Conservation (phyloP, 2,888 invertebrate species). For the Mythimna albipuncta region DNA sequence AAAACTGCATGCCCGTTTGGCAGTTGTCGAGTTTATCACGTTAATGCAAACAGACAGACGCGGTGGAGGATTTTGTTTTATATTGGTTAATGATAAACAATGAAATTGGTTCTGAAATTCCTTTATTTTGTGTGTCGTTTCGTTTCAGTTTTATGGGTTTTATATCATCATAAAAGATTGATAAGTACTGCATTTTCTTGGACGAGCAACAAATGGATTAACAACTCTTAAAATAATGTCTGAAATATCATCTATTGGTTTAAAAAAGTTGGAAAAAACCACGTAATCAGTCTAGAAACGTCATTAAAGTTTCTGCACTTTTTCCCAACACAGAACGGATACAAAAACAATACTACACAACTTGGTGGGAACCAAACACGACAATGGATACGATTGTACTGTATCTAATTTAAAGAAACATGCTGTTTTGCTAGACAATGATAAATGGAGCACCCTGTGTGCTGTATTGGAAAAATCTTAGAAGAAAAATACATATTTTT, state of each 20-base stretch:
- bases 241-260: background rate
- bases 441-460: slow-evolving; percentile 47
- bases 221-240: background rate
- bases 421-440: slow-evolving; percentile 45
- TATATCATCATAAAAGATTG: no score
- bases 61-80: no score
- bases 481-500: background rate
- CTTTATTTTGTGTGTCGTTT: no score
- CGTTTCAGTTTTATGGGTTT: no score
- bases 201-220: background rate
- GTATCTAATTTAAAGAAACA: slow-evolving; percentile 42
- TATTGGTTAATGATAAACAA: no score
- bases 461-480: slow-evolving; percentile 18
- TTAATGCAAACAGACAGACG: no score
- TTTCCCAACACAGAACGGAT: background rate
- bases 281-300: slow-evolving; percentile 17
- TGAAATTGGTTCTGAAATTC: background rate
- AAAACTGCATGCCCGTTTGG: no score
- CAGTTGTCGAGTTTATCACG: no score
- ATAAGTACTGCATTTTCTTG: no score
- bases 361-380: slow-evolving; percentile 16
- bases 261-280: background rate
- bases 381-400: slow-evolving; percentile 17
- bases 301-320: slow-evolving; percentile 39
- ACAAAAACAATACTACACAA: slow-evolving; percentile 36